Conservation (phyloP, 2,797 vertebrate species). For the Lacerta bilineata region DNA sequence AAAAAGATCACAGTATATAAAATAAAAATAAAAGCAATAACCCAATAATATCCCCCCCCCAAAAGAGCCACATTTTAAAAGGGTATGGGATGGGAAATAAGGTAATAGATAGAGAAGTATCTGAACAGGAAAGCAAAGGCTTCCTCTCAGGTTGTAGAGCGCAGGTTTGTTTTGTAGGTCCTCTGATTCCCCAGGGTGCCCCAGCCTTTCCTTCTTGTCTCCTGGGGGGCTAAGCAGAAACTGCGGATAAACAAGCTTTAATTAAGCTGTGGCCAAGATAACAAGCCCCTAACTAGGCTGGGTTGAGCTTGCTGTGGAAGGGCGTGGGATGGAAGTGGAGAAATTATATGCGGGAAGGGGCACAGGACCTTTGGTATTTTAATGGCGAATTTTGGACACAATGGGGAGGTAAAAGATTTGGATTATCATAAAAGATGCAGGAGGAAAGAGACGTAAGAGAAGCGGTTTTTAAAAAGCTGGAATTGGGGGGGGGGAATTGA, state of each 20-base stretch:
- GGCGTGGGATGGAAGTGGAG: not conserved
- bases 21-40: too few relatives aligned
- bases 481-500: not conserved
- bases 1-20: too few relatives aligned
- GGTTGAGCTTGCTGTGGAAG: not conserved
- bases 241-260: slow-evolving; percentile 43
- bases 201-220: not conserved
- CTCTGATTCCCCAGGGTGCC: not conserved
- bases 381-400: too few relatives aligned
- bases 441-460: not conserved
- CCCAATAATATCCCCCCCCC: too few relatives aligned
- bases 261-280: slow-evolving; percentile 38
- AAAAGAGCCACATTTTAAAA: too few relatives aligned
- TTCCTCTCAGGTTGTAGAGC: not conserved
- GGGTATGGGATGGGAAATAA: too few relatives aligned
- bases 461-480: not conserved
- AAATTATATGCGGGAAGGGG: not conserved
- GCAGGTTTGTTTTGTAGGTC: slow-evolving; percentile 19
- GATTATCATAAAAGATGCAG: too few relatives aligned
- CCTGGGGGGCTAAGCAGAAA: not conserved
- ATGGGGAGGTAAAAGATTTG: too few relatives aligned
- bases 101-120: not conserved
- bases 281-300: slow-evolving; percentile 27
- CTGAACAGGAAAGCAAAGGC: not conserved
- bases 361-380: not conserved